phyloP scores from a whole-genome alignment of 2,888 invertebrate genomes.

The Gryllus longicercus region DNA sequence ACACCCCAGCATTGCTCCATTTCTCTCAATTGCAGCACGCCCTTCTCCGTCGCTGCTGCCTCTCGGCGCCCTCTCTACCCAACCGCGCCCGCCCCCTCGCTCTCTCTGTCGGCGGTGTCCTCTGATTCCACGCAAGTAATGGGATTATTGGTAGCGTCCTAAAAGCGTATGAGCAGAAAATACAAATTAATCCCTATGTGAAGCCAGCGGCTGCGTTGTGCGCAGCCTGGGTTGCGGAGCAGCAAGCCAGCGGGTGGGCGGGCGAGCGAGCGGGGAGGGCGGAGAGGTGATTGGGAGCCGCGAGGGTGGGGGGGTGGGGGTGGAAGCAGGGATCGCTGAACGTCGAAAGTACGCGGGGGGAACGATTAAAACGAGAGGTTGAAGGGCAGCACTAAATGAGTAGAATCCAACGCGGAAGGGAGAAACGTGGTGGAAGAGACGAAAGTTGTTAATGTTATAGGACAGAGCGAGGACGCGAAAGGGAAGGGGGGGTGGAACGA shows the following conservation, averaged over 20 bases:
- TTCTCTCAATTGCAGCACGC: not conserved
- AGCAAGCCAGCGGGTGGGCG: not conserved
- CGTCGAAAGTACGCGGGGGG: too few relatives aligned
- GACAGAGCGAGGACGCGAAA: too few relatives aligned
- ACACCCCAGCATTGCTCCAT: not conserved
- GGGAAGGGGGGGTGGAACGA: too few relatives aligned
- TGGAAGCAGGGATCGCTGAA: not conserved
- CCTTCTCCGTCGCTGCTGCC: not conserved
- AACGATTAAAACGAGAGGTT: too few relatives aligned
- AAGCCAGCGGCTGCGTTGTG: not conserved
- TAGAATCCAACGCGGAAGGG: too few relatives aligned
- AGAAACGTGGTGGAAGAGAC: too few relatives aligned
- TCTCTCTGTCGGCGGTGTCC: not conserved
- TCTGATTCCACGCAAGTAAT: slow-evolving; percentile 8
- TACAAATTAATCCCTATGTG: slow-evolving; percentile 17
- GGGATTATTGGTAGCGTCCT: not conserved
- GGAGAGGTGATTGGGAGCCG: not conserved
- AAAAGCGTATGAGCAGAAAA: slow-evolving; percentile 7
- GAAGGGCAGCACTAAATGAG: too few relatives aligned
- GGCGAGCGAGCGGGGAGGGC: not conserved
- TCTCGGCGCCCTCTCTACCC: too few relatives aligned
- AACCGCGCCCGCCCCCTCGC: not conserved
- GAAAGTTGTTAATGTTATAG: too few relatives aligned
- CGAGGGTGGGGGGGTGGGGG: not conserved
- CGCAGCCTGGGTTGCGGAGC: not conserved